These are phyloP conservation scores for Rhyacophila evoluta DNA, from an alignment of 2,888 invertebrate species.

Conservation along the genomic window DNA sequence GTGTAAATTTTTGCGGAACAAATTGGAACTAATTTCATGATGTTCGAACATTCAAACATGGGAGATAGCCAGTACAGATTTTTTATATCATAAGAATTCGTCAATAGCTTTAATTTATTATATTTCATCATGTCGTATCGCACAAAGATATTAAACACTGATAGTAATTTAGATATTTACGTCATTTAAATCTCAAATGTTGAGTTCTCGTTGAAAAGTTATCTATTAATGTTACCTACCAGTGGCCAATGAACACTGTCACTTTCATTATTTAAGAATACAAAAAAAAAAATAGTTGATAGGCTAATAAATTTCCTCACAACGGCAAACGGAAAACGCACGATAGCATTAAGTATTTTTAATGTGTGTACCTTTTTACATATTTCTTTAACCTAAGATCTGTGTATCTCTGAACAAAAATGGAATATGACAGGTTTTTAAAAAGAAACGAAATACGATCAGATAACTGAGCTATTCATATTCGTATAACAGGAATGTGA, in stretches of 20 bases:
- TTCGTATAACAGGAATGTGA: conserved; percentile 47
- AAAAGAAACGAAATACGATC: conserved; percentile 50
- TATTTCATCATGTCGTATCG: no score
- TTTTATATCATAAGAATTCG: no score
- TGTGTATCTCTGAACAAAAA: conserved; percentile 44
- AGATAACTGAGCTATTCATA: conserved; percentile 51
- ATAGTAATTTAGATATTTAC: not conserved
- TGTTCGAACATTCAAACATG: no score
- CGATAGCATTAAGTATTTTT: conserved; percentile 30
- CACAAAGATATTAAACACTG: no score
- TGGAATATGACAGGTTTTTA: conserved; percentile 51
- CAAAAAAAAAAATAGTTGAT: not conserved
- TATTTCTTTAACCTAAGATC: conserved; percentile 31
- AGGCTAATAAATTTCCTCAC: not conserved
- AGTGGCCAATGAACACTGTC: not conserved
- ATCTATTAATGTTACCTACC: no score
- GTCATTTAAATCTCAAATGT: not conserved
- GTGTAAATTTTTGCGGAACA: no score
- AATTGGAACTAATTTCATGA: no score
- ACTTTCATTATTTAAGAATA: not conserved
- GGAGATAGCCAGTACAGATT: no score
- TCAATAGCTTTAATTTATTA: no score
- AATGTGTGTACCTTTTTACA: conserved; percentile 28
- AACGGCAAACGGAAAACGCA: conserved; percentile 14
- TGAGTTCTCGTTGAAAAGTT: not conserved